phyloP scores from a whole-genome alignment of 1,140 invertebrate species.

The Cyrtorhinus lividipennis region DNA sequence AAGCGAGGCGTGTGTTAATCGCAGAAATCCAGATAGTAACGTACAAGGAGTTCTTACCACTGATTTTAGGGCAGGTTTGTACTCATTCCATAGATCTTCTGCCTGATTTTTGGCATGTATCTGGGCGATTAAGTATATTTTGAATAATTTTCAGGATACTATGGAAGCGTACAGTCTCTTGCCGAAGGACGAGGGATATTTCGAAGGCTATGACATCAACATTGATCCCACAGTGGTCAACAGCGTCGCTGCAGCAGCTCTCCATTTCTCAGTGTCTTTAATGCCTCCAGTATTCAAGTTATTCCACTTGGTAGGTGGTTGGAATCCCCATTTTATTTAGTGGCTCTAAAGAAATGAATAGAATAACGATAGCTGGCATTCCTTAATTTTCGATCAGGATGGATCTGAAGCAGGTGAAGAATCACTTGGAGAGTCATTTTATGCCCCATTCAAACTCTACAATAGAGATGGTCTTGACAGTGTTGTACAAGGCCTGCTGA shows the following conservation, averaged over 20 bases:
- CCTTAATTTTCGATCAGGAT: constrained; percentile 15
- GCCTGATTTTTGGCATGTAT: neutral
- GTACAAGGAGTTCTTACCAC: constrained; percentile 76
- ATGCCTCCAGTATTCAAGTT: constrained; percentile 34
- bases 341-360: neutral
- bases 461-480: constrained; percentile 32
- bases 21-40: constrained; percentile 76
- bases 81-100: neutral
- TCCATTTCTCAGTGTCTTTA: constrained; percentile 35
- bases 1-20: constrained; percentile 63
- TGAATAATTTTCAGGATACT: constrained; percentile 30
- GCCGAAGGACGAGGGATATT: constrained; percentile 32
- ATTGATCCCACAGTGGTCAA: constrained; percentile 37
- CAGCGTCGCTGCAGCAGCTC: constrained; percentile 33
- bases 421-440: constrained; percentile 33
- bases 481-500: constrained; percentile 33
- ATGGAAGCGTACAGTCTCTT: constrained; percentile 33
- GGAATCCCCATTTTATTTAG: neutral
- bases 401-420: constrained; percentile 28
- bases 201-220: constrained; percentile 37
- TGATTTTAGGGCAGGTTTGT: constrained; percentile 51
- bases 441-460: constrained; percentile 35
- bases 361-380: no score
- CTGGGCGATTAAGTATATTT: no score
- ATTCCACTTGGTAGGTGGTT: constrained; percentile 28